phyloP scores from a whole-genome alignment of 2,113 vertebrate species.

The Lepisosteus oculatus region DNA sequence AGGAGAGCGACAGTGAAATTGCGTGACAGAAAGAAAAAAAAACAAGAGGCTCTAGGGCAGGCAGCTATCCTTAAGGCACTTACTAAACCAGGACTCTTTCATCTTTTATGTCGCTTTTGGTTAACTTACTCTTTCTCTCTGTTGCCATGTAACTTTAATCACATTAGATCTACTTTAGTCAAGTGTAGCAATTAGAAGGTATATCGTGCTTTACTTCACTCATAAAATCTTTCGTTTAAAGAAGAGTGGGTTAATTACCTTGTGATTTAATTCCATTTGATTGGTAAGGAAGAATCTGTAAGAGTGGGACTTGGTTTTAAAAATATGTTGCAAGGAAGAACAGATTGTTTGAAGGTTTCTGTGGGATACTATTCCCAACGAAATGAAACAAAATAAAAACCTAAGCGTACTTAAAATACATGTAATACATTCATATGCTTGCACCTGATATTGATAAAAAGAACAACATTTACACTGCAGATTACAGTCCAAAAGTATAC shows the following conservation, averaged over 20 bases:
- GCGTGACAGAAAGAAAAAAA: slow-evolving; percentile 51
- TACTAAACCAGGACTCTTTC: slow-evolving; percentile 42
- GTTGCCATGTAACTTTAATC: slow-evolving; percentile 50
- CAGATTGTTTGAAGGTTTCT: no score
- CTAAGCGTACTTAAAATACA: no score
- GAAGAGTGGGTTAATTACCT: not conserved
- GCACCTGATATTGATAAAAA: no score
- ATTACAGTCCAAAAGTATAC: no score
- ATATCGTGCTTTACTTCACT: not conserved
- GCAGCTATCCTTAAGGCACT: slow-evolving; percentile 38
- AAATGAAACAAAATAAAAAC: no score
- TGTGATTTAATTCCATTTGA: no score
- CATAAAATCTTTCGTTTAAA: not conserved
- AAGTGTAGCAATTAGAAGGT: slow-evolving; percentile 10
- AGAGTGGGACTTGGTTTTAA: no score
- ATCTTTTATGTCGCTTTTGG: slow-evolving; percentile 40
- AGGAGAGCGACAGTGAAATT: slow-evolving; percentile 29
- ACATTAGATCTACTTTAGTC: slow-evolving; percentile 31
- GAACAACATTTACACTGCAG: no score
- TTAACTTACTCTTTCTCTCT: slow-evolving; percentile 25
- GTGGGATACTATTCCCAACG: no score
- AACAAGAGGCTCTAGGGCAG: slow-evolving; percentile 26
- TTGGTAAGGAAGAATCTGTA: no score
- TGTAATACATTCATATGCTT: no score
- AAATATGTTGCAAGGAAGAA: no score